Evolutionary conservation across 2,888 invertebrate species (phyloP).

Genomic region (Catocala nupta): DNA sequence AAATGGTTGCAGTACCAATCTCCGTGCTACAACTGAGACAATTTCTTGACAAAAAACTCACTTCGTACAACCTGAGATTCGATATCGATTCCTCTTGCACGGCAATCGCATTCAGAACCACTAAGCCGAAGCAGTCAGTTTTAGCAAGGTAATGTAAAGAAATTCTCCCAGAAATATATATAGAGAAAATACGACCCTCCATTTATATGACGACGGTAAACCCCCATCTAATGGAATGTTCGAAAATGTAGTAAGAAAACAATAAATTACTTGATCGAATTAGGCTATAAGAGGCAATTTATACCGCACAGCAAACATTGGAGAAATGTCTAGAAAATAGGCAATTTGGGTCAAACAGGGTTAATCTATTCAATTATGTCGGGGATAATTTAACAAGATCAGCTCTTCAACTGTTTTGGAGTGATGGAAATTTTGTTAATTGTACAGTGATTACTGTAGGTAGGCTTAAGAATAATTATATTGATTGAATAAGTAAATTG

Average conservation of each 20-base stretch:
- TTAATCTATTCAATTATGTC: slow-evolving; percentile 7
- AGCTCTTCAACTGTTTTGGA: no score
- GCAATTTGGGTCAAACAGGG: neutral
- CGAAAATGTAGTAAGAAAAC: slow-evolving; percentile 31
- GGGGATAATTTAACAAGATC: neutral
- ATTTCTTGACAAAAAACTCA: no score
- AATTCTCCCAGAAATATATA: neutral
- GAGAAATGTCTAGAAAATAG: neutral
- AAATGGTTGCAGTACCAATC: no score
- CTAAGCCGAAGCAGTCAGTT: neutral
- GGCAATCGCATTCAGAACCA: no score
- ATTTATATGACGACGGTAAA: slow-evolving; percentile 43
- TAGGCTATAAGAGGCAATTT: slow-evolving; percentile 12
- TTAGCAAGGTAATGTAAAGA: neutral
- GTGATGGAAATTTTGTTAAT: no score
- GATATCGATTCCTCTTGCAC: no score
- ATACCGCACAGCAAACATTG: slow-evolving; percentile 2
- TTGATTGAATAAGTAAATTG: no score
- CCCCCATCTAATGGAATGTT: slow-evolving; percentile 35
- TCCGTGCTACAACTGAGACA: no score
- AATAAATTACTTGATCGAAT: slow-evolving; percentile 24
- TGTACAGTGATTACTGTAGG: no score
- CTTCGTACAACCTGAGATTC: no score
- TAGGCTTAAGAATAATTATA: no score
- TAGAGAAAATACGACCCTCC: slow-evolving; percentile 16